Conservation (phyloP, 2,888 invertebrate genomes). For the Drosophila paranaensis region DNA sequence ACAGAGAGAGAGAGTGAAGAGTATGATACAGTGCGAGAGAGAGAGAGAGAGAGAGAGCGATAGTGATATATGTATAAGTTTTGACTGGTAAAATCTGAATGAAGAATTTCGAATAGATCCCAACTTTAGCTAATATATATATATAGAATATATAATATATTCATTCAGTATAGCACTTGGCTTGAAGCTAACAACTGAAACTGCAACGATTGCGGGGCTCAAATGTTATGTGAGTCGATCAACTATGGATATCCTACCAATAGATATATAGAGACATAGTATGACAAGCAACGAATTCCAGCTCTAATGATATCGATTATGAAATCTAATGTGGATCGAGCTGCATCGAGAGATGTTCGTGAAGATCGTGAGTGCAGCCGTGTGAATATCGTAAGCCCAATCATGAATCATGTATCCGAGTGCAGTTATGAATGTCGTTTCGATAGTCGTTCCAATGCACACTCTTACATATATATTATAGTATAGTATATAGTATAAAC, state of each 20-base stretch:
- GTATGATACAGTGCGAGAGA: constrained; percentile 1
- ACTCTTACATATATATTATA: neutral
- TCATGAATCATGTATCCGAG: constrained; percentile 36
- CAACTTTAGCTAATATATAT: too few relatives aligned
- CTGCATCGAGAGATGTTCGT: neutral
- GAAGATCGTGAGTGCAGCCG: constrained; percentile 19
- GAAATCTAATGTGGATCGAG: constrained; percentile 6
- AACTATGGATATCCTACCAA: neutral
- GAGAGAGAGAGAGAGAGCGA: constrained; percentile 1
- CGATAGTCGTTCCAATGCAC: neutral
- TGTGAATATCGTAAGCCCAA: constrained; percentile 38
- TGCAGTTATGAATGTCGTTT: constrained; percentile 37
- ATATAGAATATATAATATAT: too few relatives aligned
- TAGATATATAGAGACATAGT: too few relatives aligned
- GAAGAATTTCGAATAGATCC: neutral
- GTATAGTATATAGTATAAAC: neutral
- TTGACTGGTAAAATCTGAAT: too few relatives aligned
- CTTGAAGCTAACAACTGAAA: neutral
- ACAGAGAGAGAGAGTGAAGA: neutral
- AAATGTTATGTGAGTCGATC: neutral
- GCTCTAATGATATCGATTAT: constrained; percentile 23
- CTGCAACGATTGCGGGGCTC: constrained; percentile 1
- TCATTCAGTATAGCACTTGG: too few relatives aligned
- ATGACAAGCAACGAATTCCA: neutral
- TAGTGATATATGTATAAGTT: neutral